phyloP scores from a whole-genome alignment of 30 jellyfish, hydroid and myxozoan genomes.

The Aurelia sp. region DNA sequence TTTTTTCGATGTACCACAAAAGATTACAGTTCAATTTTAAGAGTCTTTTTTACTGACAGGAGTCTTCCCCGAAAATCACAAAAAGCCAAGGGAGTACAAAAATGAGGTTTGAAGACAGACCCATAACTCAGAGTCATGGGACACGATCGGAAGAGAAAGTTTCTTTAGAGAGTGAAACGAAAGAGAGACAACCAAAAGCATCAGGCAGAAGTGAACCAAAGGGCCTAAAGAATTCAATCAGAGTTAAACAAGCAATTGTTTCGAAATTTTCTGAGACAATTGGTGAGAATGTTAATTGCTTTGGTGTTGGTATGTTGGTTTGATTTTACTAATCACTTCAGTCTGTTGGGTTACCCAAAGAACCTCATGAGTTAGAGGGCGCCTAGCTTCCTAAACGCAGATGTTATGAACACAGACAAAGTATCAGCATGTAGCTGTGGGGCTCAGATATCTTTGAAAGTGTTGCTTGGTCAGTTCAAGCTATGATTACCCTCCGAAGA shows the following conservation, averaged over 20 bases:
- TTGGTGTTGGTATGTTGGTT: constrained; percentile 68
- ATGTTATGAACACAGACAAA: no score
- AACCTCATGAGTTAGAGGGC: no score
- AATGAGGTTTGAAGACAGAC: not conserved
- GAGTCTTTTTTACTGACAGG: no score
- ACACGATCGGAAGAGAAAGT: not conserved
- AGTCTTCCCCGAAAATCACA: no score
- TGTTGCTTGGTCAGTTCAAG: no score
- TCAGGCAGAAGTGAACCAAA: constrained; percentile 33
- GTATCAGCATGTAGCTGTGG: no score
- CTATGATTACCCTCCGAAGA: no score
- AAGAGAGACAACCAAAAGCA: constrained; percentile 56
- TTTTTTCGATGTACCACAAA: no score
- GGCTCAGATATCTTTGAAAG: no score
- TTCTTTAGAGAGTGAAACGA: constrained; percentile 2
- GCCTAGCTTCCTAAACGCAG: no score
- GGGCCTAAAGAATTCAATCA: constrained; percentile 40
- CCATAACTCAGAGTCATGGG: not conserved
- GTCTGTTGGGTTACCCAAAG: no score
- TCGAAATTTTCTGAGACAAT: constrained; percentile 81
- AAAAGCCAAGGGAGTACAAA: not conserved
- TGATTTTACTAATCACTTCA: not conserved
- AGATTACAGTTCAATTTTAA: no score
- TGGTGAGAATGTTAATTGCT: constrained; percentile 83
- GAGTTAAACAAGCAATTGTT: constrained; percentile 82